These are phyloP conservation scores for Macaria notata DNA, from an alignment of 2,888 invertebrate genomes.

Conservation along the genomic window DNA sequence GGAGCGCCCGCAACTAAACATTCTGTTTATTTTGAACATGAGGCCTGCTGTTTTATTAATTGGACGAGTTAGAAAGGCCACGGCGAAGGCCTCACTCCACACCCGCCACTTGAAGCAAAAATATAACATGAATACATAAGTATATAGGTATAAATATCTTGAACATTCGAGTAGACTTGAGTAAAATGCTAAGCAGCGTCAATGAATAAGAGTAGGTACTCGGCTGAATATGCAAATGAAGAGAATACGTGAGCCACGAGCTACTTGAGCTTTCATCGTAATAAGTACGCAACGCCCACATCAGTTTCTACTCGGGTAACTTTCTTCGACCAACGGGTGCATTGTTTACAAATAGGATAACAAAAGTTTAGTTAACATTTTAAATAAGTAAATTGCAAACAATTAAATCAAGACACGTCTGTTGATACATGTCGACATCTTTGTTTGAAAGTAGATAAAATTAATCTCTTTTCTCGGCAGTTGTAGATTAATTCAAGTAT, in stretches of 20 bases:
- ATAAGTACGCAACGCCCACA: conserved; percentile 30
- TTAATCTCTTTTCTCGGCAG: too few relatives aligned
- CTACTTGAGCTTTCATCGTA: conserved; percentile 36
- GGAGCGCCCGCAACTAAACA: conserved; percentile 40
- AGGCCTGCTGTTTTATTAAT: conserved; percentile 49
- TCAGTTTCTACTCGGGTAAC: conserved; percentile 41
- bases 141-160: conserved; percentile 1
- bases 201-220: conserved; percentile 9
- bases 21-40: conserved; percentile 60
- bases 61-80: conserved; percentile 65
- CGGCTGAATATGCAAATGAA: conserved; percentile 21
- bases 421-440: neutral
- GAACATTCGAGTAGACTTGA: conserved; percentile 13
- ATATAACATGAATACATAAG: conserved; percentile 16
- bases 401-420: conserved; percentile 45
- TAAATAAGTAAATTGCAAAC: conserved; percentile 40
- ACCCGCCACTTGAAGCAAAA: conserved; percentile 27
- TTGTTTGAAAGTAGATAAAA: too few relatives aligned
- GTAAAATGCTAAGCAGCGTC: conserved; percentile 15
- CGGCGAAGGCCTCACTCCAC: conserved; percentile 59
- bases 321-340: conserved; percentile 45
- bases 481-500: too few relatives aligned
- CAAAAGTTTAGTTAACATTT: conserved; percentile 53
- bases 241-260: conserved; percentile 27
- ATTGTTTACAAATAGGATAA: conserved; percentile 47